Evolutionary conservation across 2,113 vertebrate genomes (phyloP).

Genomic region (Xyrauchen texanus): DNA sequence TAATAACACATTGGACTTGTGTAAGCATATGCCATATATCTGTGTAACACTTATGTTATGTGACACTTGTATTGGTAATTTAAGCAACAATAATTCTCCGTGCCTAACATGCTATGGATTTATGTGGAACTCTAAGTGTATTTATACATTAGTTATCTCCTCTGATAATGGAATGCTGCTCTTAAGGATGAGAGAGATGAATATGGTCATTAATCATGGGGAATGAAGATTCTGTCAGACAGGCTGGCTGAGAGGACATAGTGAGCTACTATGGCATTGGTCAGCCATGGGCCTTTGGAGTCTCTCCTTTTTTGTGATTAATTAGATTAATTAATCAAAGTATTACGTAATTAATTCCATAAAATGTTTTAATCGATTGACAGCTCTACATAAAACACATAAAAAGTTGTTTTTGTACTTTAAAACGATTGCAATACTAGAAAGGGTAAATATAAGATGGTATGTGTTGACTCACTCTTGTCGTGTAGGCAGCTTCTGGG

Average conservation of each 20-base stretch:
- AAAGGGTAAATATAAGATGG: too few species aligned
- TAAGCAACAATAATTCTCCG: conserved; percentile 45
- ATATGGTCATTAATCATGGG: conserved; percentile 42
- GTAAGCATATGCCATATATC: conserved; percentile 36
- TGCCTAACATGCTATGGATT: conserved; percentile 46
- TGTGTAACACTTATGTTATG: conserved; percentile 28
- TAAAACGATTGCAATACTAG: too few species aligned
- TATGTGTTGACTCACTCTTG: conserved; percentile 70
- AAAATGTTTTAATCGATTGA: too few species aligned
- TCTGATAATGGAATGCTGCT: conserved; percentile 12
- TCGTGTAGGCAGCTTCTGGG: conserved; percentile 87
- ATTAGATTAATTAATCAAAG: too few species aligned
- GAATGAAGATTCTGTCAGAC: conserved; percentile 27
- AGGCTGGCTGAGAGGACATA: conserved; percentile 43
- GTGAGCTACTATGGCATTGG: conserved; percentile 42
- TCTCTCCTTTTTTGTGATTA: too few species aligned
- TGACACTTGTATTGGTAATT: conserved; percentile 39
- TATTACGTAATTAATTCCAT: too few species aligned
- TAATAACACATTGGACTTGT: conserved; percentile 17
- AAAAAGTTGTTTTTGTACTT: too few species aligned
- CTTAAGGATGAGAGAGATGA: conserved; percentile 32
- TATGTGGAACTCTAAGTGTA: conserved; percentile 48
- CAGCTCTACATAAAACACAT: too few species aligned
- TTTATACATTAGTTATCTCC: conserved; percentile 51
- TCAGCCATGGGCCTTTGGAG: neutral